A percentile compares a stretch with the other conserved stretches of the same genome.
Evolutionary conservation across 2,113 vertebrate species (phyloP).

Genomic region (Brienomyrus longianalis): DNA sequence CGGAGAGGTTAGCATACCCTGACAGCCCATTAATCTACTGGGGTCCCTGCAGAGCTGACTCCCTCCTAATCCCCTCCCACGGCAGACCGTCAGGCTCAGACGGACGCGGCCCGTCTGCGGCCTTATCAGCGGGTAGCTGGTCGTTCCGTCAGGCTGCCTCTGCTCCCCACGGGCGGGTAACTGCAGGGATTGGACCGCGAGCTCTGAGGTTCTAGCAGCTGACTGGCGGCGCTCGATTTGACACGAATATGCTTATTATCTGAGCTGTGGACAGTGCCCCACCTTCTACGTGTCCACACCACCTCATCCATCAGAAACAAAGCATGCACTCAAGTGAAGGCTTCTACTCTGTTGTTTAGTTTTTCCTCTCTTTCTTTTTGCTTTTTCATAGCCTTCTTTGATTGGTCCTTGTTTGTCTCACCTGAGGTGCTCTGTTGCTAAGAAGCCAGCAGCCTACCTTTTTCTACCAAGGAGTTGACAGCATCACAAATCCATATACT

Average conservation of each 20-base stretch:
- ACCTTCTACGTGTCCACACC: not conserved
- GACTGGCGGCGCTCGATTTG: not conserved
- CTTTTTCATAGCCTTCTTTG: not conserved
- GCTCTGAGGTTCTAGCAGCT: not conserved
- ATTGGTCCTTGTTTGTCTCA: not conserved
- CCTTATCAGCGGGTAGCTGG: not conserved
- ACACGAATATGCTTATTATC: not conserved
- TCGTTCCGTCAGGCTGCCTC: not conserved
- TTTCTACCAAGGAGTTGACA: not conserved
- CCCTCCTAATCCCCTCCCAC: not conserved
- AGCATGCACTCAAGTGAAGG: too few relatives aligned
- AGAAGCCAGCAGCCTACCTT: not conserved
- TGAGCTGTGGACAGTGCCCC: not conserved
- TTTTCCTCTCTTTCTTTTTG: not conserved
- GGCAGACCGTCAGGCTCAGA: not conserved
- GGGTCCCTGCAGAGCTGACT: conserved; percentile 4
- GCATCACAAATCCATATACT: not conserved
- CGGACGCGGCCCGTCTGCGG: not conserved
- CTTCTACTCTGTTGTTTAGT: too few relatives aligned
- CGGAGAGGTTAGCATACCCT: conserved; percentile 15
- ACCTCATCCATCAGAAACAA: conserved; percentile 6
- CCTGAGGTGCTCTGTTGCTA: not conserved
- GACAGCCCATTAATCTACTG: conserved; percentile 18
- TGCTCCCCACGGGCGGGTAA: not conserved
- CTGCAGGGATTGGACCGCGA: not conserved